phyloP scores from a whole-genome alignment of 1,140 invertebrate genomes.

The Stegodyphus dumicola region DNA sequence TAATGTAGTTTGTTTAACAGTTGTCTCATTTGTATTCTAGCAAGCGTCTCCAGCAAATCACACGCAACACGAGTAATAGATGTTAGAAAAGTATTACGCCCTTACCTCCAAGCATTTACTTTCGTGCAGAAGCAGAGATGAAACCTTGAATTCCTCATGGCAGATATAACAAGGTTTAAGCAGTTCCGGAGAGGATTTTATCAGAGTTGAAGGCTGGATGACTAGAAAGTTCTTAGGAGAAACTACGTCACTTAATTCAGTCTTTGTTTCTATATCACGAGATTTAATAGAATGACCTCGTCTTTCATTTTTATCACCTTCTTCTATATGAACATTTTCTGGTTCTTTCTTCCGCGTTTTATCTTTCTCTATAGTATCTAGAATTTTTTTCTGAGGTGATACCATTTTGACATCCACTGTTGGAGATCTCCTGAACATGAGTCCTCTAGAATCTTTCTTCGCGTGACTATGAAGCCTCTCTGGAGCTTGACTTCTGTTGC shows the following conservation, averaged over 20 bases:
- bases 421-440: slow-evolving; percentile 45
- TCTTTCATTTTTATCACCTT: background rate
- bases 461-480: slow-evolving; percentile 75
- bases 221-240: background rate
- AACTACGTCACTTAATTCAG: background rate
- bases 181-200: slow-evolving; percentile 26
- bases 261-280: background rate
- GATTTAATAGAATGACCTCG: background rate
- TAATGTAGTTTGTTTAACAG: no score
- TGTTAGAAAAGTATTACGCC: slow-evolving; percentile 11
- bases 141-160: slow-evolving; percentile 69
- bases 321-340: slow-evolving; percentile 43
- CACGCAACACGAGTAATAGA: background rate
- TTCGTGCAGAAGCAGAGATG: slow-evolving; percentile 66
- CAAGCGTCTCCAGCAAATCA: no score
- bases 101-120: slow-evolving; percentile 67
- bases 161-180: slow-evolving; percentile 69
- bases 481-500: slow-evolving; percentile 72
- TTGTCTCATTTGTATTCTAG: no score
- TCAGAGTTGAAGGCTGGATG: background rate
- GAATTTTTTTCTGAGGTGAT: slow-evolving; percentile 15
- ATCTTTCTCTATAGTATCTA: slow-evolving; percentile 65
- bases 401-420: slow-evolving; percentile 30
- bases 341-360: slow-evolving; percentile 68
- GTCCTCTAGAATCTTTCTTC: slow-evolving; percentile 60